phyloP scores from a whole-genome alignment of 2,113 vertebrate species.

The Rhynchomys soricoides region DNA sequence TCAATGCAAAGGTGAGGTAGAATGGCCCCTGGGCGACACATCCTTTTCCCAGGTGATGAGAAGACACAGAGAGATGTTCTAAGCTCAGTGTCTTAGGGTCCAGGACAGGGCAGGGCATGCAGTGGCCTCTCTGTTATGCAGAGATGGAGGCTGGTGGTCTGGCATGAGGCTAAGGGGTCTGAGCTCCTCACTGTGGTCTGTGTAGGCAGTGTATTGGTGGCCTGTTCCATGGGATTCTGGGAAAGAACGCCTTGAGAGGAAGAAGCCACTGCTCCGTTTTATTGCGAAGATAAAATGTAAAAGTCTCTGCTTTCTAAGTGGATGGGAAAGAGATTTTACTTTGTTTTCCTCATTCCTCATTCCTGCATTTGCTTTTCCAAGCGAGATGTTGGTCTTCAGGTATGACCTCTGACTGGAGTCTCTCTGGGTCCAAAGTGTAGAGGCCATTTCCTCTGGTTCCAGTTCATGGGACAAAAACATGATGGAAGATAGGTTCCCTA shows the following conservation, averaged over 20 bases:
- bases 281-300: conserved; percentile 36
- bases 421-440: neutral
- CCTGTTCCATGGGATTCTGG: neutral
- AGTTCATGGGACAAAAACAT: neutral
- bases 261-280: neutral
- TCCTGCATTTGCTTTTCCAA: neutral
- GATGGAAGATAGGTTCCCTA: neutral
- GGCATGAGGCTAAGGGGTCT: neutral
- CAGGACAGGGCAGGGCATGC: neutral
- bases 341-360: neutral
- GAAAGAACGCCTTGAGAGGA: neutral
- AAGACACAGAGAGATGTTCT: neutral
- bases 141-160: neutral
- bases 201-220: rapidly evolving
- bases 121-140: neutral
- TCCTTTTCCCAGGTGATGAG: neutral
- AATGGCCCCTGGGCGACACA: neutral
- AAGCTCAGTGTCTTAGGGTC: neutral
- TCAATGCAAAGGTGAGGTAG: too few relatives aligned
- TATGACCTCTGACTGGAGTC: neutral
- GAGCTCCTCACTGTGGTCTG: neutral
- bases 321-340: neutral
- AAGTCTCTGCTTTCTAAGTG: neutral
- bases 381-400: neutral
- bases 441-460: neutral